Base-by-base conservation (phyloP, 2,113 vertebrate genomes). In the Ahaetulla prasina region DNA sequence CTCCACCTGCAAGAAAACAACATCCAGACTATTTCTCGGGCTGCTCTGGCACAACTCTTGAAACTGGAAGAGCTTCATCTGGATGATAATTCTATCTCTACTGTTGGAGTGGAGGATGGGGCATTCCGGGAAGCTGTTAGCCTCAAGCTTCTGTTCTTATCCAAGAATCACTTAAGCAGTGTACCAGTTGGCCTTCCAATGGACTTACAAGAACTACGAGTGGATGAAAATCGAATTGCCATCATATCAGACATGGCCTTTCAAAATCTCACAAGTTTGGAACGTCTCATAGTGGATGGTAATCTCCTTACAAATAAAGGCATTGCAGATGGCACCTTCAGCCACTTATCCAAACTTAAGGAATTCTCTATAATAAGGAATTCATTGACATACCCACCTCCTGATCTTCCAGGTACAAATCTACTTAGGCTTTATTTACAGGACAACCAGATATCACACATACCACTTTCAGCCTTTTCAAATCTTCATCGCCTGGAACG, bases 1-100 rank as follows among this genome's bases (percentile, higher is more conserved):
- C 98, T 99, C 91, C 99, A 99, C 94, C 96, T 99, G 91, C 99
- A 99, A 97, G 99, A 99, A 97, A 99, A 99, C 97, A 99, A 99
- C 95, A 99, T 99, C 94, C 99, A 99, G 96, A 99, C 99, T 8
- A 99, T 99, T 95, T 99, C 99, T n/a, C 98, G 97, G 91, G 98
- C 98, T 6, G 99, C 99, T 10, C 98, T 99, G 12, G 98, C 99
- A 85, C 99, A 99, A 97, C 97, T 99, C 88, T 96, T 98, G 94
- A 98, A 98, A 92, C 97, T 99, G 2, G 99, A 99, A 96, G 99
- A 99, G 96, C 97, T 99, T 30, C 99, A 99, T 90, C 97, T 99
- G 88, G 99, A 99, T 57, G 99, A 99, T 95, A 99, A 99, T 95
- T 99, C 99, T 54, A 99, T 99, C 93, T 99, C 99, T 91, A 99